Evolutionary conservation across 2,888 invertebrate genomes (phyloP).

Genomic region (Agrilus mali): DNA sequence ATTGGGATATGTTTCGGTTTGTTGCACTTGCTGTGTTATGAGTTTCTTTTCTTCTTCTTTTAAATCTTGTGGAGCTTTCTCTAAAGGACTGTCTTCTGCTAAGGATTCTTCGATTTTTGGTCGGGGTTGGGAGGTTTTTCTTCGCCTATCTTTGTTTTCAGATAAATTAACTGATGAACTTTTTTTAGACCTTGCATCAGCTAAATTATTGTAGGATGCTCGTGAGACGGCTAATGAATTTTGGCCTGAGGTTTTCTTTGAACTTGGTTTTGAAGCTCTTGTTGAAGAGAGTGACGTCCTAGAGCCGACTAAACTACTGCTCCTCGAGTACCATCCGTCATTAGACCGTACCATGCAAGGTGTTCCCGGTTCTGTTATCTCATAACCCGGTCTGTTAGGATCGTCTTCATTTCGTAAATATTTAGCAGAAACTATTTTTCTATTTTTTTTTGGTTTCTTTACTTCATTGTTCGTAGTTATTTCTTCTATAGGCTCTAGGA

Average conservation of each 20-base stretch:
- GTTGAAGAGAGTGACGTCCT: slow-evolving; percentile 33
- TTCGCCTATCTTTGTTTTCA: slow-evolving; percentile 15
- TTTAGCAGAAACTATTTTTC: slow-evolving; percentile 47
- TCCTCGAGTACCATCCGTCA: slow-evolving; percentile 46
- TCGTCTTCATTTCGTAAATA: slow-evolving; percentile 52
- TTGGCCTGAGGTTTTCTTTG: slow-evolving; percentile 15
- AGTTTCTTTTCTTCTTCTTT: slow-evolving; percentile 35
- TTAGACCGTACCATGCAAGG: slow-evolving; percentile 54
- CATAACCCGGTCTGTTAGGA: slow-evolving; percentile 46
- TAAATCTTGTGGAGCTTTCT: slow-evolving; percentile 33
- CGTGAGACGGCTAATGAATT: slow-evolving; percentile 32
- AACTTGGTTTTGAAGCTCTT: slow-evolving; percentile 21
- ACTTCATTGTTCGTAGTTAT: too few relatives aligned
- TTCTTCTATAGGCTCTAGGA: too few relatives aligned
- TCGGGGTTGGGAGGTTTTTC: slow-evolving; percentile 17
- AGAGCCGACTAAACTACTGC: slow-evolving; percentile 25
- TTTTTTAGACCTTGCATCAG: slow-evolving; percentile 15
- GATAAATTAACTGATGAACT: slow-evolving; percentile 11
- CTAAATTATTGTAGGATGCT: slow-evolving; percentile 22
- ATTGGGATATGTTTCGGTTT: slow-evolving; percentile 10
- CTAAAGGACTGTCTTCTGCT: slow-evolving; percentile 23
- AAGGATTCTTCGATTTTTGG: slow-evolving; percentile 19
- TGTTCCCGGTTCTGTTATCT: slow-evolving; percentile 51
- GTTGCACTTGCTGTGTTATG: slow-evolving; percentile 18
- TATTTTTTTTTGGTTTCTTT: slow-evolving; percentile 24